Evolutionary conservation across 1,140 invertebrate species (phyloP), one percentile per base, ranked within the genome.

Genomic region (Choristoneura fumiferana): DNA sequence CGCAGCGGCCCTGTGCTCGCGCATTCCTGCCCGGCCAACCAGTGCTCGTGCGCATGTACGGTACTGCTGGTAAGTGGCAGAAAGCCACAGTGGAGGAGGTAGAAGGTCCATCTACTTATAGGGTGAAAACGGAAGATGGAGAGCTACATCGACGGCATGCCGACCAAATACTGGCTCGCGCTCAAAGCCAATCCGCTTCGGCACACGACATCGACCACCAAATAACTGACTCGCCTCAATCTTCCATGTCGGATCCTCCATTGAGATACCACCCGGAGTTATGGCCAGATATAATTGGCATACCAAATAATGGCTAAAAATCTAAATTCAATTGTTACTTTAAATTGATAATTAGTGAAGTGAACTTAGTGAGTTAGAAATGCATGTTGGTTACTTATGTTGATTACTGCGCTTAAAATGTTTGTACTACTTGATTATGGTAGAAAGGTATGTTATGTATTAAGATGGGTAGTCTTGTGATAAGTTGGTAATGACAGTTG

Each of bases 61-160:
- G 10, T 29, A 29, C 37, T 8, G 15, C 69, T 96, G 91, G 0
- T 96, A 98, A 14, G 96, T 96, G 63, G 54, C 36, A 38, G 12
- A 39, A 12, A n/a, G 54, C 15, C n/a, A 98, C n/a, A 6, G 53
- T 55, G 13, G 53, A 45, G 15, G 18, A 6, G 10, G 53, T 55
- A 17, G 39, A 43, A 53, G 53, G 54, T 4, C 59, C 59, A 0
- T 29, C 13, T 13, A 39, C 59, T 38, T 60, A 56, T 38, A 18
- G n/a, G 59, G 40, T 55, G 33, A 60, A 38, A 18, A 60, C 53
- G 54, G 59, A 60, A 60, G 59, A 52, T 60, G 59, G 59, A 36
- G 53, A 60, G 13, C 37, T 60, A 33, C 53, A 60, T 49, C 53
- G 59, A 14, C 53, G 59, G 13, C 59, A 61, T 13, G 39, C 43